Evolutionary conservation across 30 jellyfish, hydroid and myxozoan species (phyloP), one percentile per base, ranked within the genome.

Genomic region (Aurelia sp.): DNA sequence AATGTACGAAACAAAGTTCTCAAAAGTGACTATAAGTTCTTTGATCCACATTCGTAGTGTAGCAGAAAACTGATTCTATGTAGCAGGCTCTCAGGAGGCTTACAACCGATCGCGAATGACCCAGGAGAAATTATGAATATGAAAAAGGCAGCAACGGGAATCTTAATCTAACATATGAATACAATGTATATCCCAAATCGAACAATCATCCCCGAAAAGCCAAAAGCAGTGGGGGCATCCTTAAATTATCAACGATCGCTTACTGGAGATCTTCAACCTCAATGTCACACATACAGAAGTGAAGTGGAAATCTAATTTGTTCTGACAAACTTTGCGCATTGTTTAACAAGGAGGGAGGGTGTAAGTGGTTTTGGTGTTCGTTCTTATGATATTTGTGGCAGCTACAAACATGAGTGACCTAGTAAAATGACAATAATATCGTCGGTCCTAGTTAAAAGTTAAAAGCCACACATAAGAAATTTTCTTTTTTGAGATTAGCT

Each of bases 51-150:
- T 44, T 44, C 7, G 55, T 44, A 44, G 55, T 44, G 55, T 44
- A 44, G 55, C 55, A 44, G 55, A 44, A 44, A 44, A 7, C 15
- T 44, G 16, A 9, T 44, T 44, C 55, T 44, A 7, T 13, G 9
- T 8, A 13, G 55, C 9, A 44, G 17, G 18, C 24, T 38, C 82
- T 0, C 60, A 30, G 47, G 82, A 40, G 67, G 82, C 52, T 72
- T 72, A 41, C 21, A 12, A 72, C 24, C 7, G 16, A 18, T 58
- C 20, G n/a, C 24, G 18, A 13, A 20, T 72, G 82, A 72, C 82
- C 82, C 67, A 72, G 82, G 24, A 20, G 17, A 19, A 38, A 19
- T 41, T 5, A 72, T 38, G 61, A 72, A 72, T 72, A 72, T 72
- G 21, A 48, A 21, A 72, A 21, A 1, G 31, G 30, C 44, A 17